Conservation (phyloP, 2,888 invertebrate genomes). For the Chalcosyrphus nemorum region DNA sequence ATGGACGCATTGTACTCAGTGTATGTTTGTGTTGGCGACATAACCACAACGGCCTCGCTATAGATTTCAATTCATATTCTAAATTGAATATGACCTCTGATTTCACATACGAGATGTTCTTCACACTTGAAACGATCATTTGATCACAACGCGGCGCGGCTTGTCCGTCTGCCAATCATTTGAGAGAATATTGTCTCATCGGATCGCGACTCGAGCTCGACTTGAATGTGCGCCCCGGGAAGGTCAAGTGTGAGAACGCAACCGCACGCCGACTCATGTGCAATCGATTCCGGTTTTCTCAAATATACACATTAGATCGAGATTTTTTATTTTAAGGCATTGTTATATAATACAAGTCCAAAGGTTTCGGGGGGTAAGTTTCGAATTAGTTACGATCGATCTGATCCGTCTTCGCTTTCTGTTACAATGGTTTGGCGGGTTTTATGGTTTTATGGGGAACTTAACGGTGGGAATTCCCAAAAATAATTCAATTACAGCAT, state of each 20-base stretch:
- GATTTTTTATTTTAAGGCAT: not conserved
- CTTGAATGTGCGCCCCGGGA: conserved; percentile 14
- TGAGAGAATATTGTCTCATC: conserved; percentile 47
- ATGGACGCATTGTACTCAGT: conserved; percentile 69
- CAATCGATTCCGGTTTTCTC: conserved; percentile 61
- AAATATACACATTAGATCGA: not conserved
- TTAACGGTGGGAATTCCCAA: conserved; percentile 15
- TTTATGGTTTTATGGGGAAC: not conserved
- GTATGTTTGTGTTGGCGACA: conserved; percentile 40
- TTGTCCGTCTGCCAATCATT: conserved; percentile 30
- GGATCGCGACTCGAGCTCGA: conserved; percentile 24
- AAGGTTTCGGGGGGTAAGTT: not conserved
- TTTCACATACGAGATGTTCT: conserved; percentile 64
- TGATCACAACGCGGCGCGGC: conserved; percentile 23
- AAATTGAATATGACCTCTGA: conserved; percentile 69
- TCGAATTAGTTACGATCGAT: not conserved
- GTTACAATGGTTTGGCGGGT: not conserved
- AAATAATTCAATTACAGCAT: conserved; percentile 14
- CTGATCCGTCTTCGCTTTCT: not conserved
- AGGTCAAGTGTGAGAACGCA: conserved; percentile 56
- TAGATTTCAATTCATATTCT: conserved; percentile 65
- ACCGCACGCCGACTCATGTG: conserved; percentile 19
- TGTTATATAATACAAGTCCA: not conserved
- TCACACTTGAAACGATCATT: conserved; percentile 50
- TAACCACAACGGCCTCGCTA: conserved; percentile 67